Percentiles rank a stretch among this genome's conserved stretches.
phyloP scores from a whole-genome alignment of 2,113 vertebrate species.

The Dinomys branickii region DNA sequence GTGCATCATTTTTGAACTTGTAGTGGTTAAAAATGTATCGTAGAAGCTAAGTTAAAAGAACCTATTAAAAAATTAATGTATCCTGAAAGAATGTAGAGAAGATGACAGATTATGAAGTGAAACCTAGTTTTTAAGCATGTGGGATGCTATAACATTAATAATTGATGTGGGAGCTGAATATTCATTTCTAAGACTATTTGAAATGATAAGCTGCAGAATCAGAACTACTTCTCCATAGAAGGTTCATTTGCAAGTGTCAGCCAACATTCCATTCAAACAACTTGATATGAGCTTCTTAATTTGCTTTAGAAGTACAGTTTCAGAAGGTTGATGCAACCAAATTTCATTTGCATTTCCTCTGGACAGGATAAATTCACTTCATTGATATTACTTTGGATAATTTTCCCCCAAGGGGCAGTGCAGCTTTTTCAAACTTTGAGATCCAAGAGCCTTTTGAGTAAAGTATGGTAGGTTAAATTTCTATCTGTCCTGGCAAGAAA shows the following conservation, averaged over 20 bases:
- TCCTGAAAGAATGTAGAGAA: slow-evolving; percentile 71
- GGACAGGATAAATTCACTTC: slow-evolving; percentile 60
- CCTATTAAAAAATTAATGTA: slow-evolving; percentile 69
- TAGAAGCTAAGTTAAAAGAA: slow-evolving; percentile 63
- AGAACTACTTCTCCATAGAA: slow-evolving; percentile 60
- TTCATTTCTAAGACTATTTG: slow-evolving; percentile 68
- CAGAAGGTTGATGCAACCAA: slow-evolving; percentile 65
- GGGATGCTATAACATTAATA: slow-evolving; percentile 71
- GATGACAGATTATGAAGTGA: slow-evolving; percentile 67
- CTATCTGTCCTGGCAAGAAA: slow-evolving; percentile 25
- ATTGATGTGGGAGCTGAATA: slow-evolving; percentile 70
- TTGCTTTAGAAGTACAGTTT: slow-evolving; percentile 70
- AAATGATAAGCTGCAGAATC: slow-evolving; percentile 64
- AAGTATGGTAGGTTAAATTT: slow-evolving; percentile 58
- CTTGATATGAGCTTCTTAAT: slow-evolving; percentile 68
- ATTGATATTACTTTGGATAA: slow-evolving; percentile 63
- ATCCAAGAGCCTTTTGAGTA: slow-evolving; percentile 51
- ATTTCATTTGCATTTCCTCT: slow-evolving; percentile 72
- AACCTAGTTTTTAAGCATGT: slow-evolving; percentile 75
- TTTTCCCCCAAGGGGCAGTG: slow-evolving; percentile 61
- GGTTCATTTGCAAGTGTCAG: slow-evolving; percentile 72
- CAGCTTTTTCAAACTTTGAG: slow-evolving; percentile 54
- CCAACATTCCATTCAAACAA: slow-evolving; percentile 60
- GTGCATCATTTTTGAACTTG: slow-evolving; percentile 53
- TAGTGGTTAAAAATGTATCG: slow-evolving; percentile 67